Evolutionary conservation across 2,113 vertebrate species (phyloP).

Genomic region (Mesitornis unicolor): DNA sequence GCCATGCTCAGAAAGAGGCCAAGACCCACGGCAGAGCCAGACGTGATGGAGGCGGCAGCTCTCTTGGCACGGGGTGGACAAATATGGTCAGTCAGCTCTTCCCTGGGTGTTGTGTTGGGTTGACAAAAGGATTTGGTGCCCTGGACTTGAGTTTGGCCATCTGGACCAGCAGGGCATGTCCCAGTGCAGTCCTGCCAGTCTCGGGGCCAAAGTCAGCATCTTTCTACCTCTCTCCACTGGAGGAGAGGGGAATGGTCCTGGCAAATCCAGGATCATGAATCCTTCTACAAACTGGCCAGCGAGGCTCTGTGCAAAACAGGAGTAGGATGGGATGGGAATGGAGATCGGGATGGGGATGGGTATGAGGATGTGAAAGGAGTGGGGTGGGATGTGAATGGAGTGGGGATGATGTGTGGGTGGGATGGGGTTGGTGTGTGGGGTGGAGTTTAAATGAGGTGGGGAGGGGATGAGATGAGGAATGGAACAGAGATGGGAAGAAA

Average conservation of each 20-base stretch:
- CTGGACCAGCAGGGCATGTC: background rate
- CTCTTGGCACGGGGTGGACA: fast-evolving
- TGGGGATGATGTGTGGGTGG: background rate
- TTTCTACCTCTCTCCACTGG: background rate
- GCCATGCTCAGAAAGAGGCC: background rate
- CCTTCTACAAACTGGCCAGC: background rate
- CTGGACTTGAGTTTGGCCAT: background rate
- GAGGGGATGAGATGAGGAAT: background rate
- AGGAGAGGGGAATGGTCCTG: background rate
- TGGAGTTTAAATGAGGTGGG: background rate
- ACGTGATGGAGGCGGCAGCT: background rate
- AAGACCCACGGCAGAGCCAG: background rate
- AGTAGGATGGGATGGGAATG: background rate
- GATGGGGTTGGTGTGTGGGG: no score
- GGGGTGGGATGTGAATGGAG: background rate
- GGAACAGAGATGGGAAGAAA: no score
- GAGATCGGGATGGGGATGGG: background rate
- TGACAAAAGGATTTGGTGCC: background rate
- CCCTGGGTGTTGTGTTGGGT: background rate
- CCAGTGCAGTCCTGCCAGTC: background rate
- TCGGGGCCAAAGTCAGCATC: background rate
- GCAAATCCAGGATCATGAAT: background rate
- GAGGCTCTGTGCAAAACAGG: background rate
- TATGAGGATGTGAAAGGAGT: no score
- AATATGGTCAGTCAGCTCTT: background rate